These are phyloP conservation scores for Cheilosia urbana DNA, from an alignment of 2,888 invertebrate species.

Conservation along the genomic window DNA sequence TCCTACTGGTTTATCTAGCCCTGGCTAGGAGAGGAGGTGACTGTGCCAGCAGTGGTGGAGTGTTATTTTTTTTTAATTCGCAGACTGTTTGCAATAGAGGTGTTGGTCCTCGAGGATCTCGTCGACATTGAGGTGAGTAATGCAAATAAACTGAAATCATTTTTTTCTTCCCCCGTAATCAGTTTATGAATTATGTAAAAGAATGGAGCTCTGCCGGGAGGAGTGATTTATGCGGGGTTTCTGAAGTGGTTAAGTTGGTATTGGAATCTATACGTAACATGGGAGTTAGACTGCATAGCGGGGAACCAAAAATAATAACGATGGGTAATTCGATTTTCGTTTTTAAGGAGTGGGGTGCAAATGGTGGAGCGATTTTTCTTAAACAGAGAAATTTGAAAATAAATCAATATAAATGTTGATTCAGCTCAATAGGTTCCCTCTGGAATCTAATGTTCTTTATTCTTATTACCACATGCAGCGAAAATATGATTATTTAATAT, in stretches of 20 bases:
- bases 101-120: not conserved
- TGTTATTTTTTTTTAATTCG: slow-evolving; percentile 5
- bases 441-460: too few relatives aligned
- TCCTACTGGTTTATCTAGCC: slow-evolving; percentile 22
- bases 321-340: too few relatives aligned
- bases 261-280: not conserved
- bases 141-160: slow-evolving; percentile 21
- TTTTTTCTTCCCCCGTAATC: slow-evolving; percentile 10
- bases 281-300: not conserved
- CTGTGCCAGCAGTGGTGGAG: slow-evolving; percentile 5
- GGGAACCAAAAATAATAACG: not conserved
- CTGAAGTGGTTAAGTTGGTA: not conserved
- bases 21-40: slow-evolving; percentile 4
- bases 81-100: not conserved
- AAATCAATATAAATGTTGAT: too few relatives aligned
- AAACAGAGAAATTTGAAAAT: too few relatives aligned
- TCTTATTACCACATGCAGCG: too few relatives aligned
- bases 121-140: slow-evolving; percentile 11
- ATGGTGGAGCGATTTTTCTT: too few relatives aligned
- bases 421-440: too few relatives aligned
- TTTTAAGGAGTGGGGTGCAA: too few relatives aligned
- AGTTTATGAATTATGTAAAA: slow-evolving; percentile 38
- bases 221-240: slow-evolving; percentile 42
- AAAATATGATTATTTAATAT: too few relatives aligned
- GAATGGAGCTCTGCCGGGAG: slow-evolving; percentile 9